Evolutionary conservation across 2,797 vertebrate species (phyloP).

Genomic region (Clarias laeviceps): DNA sequence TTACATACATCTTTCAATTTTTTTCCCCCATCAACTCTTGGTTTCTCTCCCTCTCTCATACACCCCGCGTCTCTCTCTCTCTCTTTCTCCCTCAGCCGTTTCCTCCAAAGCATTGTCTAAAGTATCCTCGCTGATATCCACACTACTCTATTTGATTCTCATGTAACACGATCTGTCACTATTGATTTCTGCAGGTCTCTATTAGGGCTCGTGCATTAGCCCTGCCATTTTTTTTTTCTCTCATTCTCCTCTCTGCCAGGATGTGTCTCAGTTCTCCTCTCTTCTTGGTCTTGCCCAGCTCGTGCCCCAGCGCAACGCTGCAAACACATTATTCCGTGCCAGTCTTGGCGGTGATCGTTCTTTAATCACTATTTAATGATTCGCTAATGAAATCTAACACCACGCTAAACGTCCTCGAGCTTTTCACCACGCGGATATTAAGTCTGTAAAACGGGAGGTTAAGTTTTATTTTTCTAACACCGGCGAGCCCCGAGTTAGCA

Average conservation of each 20-base stretch:
- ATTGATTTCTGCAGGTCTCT: conserved; percentile 70
- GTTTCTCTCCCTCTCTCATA: not conserved
- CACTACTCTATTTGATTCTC: conserved; percentile 63
- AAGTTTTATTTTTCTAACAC: conserved; percentile 6
- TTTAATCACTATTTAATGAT: conserved; percentile 31
- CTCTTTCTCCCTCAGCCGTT: not conserved
- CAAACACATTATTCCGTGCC: conserved; percentile 28
- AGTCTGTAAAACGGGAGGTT: conserved; percentile 30
- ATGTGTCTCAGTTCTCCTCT: conserved; percentile 1
- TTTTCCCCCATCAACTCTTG: not conserved
- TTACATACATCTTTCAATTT: not conserved
- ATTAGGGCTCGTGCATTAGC: conserved; percentile 64
- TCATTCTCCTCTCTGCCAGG: not conserved
- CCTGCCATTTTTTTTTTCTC: conserved; percentile 24
- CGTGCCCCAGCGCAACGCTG: conserved; percentile 11
- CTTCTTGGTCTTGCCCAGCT: not conserved
- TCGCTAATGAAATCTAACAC: conserved; percentile 35
- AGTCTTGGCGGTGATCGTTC: not conserved
- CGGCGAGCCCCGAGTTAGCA: not conserved
- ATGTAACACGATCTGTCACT: conserved; percentile 68
- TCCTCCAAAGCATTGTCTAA: conserved; percentile 39
- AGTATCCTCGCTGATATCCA: conserved; percentile 59
- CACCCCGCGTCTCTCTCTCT: not conserved
- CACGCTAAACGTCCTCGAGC: conserved; percentile 1
- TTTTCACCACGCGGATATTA: conserved; percentile 2